Conservation (phyloP, 1,140 invertebrate genomes). For the Meloidogyne hapla region DNA sequence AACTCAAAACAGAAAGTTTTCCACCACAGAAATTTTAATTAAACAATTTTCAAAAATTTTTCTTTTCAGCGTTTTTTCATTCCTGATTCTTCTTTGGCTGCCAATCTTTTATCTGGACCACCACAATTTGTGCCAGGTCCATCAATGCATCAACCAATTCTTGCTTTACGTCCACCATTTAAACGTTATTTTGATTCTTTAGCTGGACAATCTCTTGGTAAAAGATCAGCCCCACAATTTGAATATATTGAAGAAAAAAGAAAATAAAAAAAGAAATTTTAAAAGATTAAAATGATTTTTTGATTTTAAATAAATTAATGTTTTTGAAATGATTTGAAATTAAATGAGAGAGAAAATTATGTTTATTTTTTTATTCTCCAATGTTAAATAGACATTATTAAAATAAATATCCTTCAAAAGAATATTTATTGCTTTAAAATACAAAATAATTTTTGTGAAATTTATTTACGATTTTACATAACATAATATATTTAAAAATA, state of each 20-base stretch:
- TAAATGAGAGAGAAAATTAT: no score
- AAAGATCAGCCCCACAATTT: slow-evolving; percentile 2
- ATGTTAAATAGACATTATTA: no score
- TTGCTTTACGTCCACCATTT: slow-evolving; percentile 2
- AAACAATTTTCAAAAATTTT: no score
- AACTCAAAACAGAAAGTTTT: no score
- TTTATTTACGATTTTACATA: no score
- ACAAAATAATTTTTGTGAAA: no score
- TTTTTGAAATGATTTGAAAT: not conserved
- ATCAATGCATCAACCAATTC: not conserved
- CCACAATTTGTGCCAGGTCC: not conserved
- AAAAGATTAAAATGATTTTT: not conserved
- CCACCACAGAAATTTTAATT: not conserved
- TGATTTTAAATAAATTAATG: not conserved
- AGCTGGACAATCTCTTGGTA: slow-evolving; percentile 26
- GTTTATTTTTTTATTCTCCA: no score
- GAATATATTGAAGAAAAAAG: not conserved
- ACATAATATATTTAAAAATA: no score
- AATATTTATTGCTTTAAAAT: no score
- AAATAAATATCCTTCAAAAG: no score
- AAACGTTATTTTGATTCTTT: slow-evolving; percentile 23
- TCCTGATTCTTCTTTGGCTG: slow-evolving; percentile 12
- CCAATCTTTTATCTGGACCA: slow-evolving; percentile 1
- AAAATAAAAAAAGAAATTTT: not conserved
- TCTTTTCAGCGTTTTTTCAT: slow-evolving; percentile 19